Evolutionary conservation across 2,888 invertebrate species (phyloP), one percentile per base, ranked within the genome.

Genomic region (Heliconius ismenius): DNA sequence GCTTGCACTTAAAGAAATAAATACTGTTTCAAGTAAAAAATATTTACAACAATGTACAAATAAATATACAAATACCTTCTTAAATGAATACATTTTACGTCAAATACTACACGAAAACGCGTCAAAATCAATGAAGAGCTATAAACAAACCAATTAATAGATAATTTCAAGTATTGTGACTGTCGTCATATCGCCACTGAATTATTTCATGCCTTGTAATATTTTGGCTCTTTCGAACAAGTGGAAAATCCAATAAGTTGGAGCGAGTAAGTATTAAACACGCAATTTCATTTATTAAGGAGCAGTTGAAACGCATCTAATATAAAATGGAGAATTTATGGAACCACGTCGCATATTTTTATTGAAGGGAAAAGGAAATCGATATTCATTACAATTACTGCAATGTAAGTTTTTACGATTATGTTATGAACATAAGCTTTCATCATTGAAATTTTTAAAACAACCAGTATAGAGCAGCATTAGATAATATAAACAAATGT

Each of bases 131-230:
- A 86, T 86, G 86, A 87, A 89, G 87, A 86, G 84, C 83, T 88
- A 87, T 92, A 91, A 92, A 91, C 87, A 87, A 76, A 84, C 76
- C 88, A 91, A 91, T 92, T 91, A 92, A 92, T 92, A 91, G 90
- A 89, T 85, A 88, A 90, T 88, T 88, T 91, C 92, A 90, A 90
- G 80, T 81, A 80, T 83, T 83, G 81, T 88, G 91, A 91, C 90
- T 89, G 84, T 86, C 86, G 87, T 86, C 89, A 84, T 92, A 87
- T 84, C 82, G 82, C 84, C 81, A 85, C 85, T 88, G 87, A 91
- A 88, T 87, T 92, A 92, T 88, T 86, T 83, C 86, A 86, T 84
- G 81, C 82, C 82, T 81, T 81, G 78, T 77, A 82, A 73, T 80
- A 76, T 80, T 81, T 81, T 82, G 82, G 91, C 90, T 86, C 89